phyloP scores from a whole-genome alignment of 2,888 invertebrate genomes.

The Dexiosoma caninum region DNA sequence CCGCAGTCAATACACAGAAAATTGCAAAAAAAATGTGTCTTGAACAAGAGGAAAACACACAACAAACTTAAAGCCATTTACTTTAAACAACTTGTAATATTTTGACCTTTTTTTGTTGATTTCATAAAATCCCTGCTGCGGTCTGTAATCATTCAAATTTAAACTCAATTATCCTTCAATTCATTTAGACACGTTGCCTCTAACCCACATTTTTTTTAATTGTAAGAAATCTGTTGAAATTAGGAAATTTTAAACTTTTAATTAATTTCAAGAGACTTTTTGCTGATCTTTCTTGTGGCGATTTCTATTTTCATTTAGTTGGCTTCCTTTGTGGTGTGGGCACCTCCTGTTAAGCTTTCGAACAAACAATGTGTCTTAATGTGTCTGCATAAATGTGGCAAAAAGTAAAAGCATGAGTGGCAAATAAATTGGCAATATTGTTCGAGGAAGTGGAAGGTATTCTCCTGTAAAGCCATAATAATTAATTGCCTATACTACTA shows the following conservation, averaged over 20 bases:
- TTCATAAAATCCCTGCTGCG: too few relatives aligned
- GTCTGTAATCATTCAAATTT: neutral
- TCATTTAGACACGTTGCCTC: neutral
- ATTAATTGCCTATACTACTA: conserved; percentile 48
- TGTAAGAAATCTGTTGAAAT: neutral
- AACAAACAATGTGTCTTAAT: neutral
- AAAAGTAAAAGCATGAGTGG: neutral
- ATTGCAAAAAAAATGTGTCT: too few relatives aligned
- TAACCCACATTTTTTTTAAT: neutral
- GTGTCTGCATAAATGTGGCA: neutral
- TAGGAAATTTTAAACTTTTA: conserved; percentile 1
- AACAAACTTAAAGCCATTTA: neutral
- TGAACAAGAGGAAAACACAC: too few relatives aligned
- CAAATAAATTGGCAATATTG: neutral
- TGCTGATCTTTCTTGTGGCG: conserved; percentile 14
- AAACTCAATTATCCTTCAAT: neutral
- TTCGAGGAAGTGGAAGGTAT: neutral
- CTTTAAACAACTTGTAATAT: neutral
- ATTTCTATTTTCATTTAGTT: conserved; percentile 15
- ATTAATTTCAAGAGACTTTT: conserved; percentile 35
- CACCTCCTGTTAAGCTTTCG: neutral
- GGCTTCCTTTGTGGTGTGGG: neutral
- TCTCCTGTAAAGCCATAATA: conserved; percentile 46
- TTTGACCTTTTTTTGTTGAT: neutral
- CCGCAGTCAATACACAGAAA: neutral